Evolutionary conservation across 2,797 vertebrate genomes (phyloP).

Genomic region (Mormyrus proboscirostris): DNA sequence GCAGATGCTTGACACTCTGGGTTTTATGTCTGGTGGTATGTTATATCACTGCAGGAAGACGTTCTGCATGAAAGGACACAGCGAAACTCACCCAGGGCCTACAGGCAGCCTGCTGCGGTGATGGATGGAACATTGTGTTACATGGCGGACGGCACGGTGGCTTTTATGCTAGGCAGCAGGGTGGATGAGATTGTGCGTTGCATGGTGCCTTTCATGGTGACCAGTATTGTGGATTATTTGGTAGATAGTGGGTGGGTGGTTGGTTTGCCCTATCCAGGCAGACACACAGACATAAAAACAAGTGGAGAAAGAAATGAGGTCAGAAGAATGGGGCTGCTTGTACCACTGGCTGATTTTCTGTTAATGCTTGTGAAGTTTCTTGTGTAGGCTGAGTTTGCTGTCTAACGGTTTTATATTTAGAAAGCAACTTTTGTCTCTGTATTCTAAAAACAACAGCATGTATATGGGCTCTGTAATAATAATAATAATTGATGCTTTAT

Average conservation of each 20-base stretch:
- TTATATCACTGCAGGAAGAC: no score
- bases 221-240: neutral
- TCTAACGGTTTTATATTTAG: neutral
- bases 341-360: neutral
- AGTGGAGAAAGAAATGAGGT: neutral
- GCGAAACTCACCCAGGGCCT: neutral
- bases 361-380: neutral
- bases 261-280: neutral
- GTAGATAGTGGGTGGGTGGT: neutral
- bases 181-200: neutral
- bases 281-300: neutral
- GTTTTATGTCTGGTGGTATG: neutral
- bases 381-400: neutral
- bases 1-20: neutral
- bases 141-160: neutral
- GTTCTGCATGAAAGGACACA: neutral
- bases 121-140: neutral
- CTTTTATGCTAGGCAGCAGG: neutral
- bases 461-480: neutral
- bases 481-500: neutral
- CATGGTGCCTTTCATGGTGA: neutral
- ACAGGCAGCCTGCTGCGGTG: neutral
- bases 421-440: neutral
- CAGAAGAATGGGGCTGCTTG: neutral
- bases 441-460: neutral